These are phyloP conservation scores for Aphrophora alni DNA, from an alignment of 2,888 invertebrate species.

Conservation along the genomic window DNA sequence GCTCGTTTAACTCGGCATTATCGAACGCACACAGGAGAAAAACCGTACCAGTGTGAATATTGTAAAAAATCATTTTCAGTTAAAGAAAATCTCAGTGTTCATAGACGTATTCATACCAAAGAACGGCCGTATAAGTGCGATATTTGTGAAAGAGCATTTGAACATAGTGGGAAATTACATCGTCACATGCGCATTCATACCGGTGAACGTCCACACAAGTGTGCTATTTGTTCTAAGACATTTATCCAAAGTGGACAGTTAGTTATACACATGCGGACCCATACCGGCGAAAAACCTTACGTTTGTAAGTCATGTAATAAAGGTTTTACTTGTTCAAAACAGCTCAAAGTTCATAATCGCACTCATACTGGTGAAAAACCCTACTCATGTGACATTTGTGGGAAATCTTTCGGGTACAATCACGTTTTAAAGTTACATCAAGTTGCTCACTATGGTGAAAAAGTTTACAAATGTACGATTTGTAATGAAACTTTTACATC, in stretches of 20 bases:
- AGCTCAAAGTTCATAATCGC: slow-evolving; percentile 88
- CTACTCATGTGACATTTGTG: slow-evolving; percentile 89
- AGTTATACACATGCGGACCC: slow-evolving; percentile 89
- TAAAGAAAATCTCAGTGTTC: slow-evolving; percentile 90
- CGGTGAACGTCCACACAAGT: slow-evolving; percentile 88
- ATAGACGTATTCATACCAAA: slow-evolving; percentile 86
- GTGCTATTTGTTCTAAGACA: slow-evolving; percentile 85
- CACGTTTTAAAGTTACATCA: slow-evolving; percentile 89
- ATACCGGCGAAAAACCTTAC: slow-evolving; percentile 88
- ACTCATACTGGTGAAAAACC: slow-evolving; percentile 92
- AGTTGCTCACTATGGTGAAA: slow-evolving; percentile 90
- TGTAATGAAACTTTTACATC: slow-evolving; percentile 91
- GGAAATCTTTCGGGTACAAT: slow-evolving; percentile 90
- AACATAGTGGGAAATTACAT: slow-evolving; percentile 89
- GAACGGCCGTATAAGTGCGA: slow-evolving; percentile 90
- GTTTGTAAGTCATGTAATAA: slow-evolving; percentile 82
- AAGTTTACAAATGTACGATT: slow-evolving; percentile 90
- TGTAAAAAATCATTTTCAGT: slow-evolving; percentile 93
- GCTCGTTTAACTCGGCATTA: slow-evolving; percentile 85
- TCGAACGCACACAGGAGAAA: slow-evolving; percentile 88
- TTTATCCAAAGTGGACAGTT: slow-evolving; percentile 91
- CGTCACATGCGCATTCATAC: slow-evolving; percentile 92
- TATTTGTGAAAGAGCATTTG: slow-evolving; percentile 87
- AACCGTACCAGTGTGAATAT: slow-evolving; percentile 90
- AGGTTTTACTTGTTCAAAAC: slow-evolving; percentile 91